A percentile compares a stretch with the other conserved stretches of the same genome.
phyloP scores from a whole-genome alignment of 2,113 vertebrate species.

The Pterophyllum scalare region DNA sequence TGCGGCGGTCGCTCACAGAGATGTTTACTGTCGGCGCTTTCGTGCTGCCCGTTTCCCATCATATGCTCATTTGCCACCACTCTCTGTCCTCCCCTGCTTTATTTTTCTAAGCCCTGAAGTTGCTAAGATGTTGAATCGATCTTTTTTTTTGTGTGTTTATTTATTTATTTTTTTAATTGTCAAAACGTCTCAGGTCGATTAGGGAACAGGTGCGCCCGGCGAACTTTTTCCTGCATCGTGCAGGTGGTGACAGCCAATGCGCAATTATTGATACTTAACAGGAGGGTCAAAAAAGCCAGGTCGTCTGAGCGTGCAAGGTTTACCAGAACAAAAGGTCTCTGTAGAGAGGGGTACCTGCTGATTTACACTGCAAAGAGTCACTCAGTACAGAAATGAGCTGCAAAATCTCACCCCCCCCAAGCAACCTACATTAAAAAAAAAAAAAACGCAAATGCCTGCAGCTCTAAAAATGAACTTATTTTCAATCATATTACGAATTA shows the following conservation, averaged over 20 bases:
- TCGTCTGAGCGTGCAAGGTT: conserved; percentile 20
- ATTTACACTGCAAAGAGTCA: conserved; percentile 22
- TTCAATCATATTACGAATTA: neutral
- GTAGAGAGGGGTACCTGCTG: conserved; percentile 4
- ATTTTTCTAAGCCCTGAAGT: conserved; percentile 20
- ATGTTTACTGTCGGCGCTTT: conserved; percentile 60
- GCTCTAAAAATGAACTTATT: neutral
- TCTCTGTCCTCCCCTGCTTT: neutral
- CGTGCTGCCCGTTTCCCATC: conserved; percentile 8
- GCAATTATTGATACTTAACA: conserved; percentile 57
- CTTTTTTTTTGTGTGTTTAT: too few species aligned
- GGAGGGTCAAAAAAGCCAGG: conserved; percentile 38
- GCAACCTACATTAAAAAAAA: neutral
- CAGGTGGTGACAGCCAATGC: conserved; percentile 48
- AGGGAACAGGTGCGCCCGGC: conserved; percentile 48
- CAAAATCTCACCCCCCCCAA: neutral
- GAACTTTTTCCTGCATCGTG: conserved; percentile 59
- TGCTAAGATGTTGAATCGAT: conserved; percentile 37
- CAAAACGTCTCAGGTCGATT: neutral
- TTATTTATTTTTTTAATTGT: neutral
- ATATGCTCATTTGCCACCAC: neutral
- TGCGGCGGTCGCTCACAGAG: conserved; percentile 74
- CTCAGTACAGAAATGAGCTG: conserved; percentile 2
- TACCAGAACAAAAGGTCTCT: neutral
- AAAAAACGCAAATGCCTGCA: neutral